These are phyloP conservation scores for Drosophila bocqueti DNA, from an alignment of 1,140 invertebrate genomes.

Conservation along the genomic window DNA sequence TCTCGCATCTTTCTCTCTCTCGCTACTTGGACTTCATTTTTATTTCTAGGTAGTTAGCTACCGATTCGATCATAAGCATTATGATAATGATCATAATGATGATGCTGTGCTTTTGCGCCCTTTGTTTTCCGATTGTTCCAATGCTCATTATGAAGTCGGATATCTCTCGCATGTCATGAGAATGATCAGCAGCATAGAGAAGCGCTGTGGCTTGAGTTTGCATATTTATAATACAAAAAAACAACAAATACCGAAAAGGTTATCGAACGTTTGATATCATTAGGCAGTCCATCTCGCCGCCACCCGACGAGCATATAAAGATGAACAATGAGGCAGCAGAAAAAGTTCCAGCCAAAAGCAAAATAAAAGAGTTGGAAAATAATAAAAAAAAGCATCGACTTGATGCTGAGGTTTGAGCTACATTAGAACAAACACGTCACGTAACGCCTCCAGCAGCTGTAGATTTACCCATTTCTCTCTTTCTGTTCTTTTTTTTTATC, in stretches of 20 bases:
- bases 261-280: constrained; percentile 85
- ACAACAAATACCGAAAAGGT: constrained; percentile 75
- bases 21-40: constrained; percentile 2
- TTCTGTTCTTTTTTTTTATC: neutral
- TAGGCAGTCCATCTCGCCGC: constrained; percentile 63
- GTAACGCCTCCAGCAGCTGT: constrained; percentile 63
- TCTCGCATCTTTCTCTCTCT: constrained; percentile 14
- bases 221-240: constrained; percentile 58
- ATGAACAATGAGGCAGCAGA: constrained; percentile 79
- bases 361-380: constrained; percentile 21
- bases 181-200: constrained; percentile 45
- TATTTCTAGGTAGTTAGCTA: constrained; percentile 65
- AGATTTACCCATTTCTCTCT: constrained; percentile 15
- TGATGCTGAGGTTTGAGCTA: constrained; percentile 46
- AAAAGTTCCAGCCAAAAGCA: constrained; percentile 28
- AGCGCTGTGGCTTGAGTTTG: constrained; percentile 57
- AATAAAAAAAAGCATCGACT: constrained; percentile 26
- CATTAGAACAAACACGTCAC: constrained; percentile 71
- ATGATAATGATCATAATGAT: constrained; percentile 54
- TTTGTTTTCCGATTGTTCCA: constrained; percentile 53
- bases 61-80: constrained; percentile 58
- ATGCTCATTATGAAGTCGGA: constrained; percentile 32
- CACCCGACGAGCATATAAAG: constrained; percentile 50
- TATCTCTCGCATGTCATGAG: constrained; percentile 40
- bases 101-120: constrained; percentile 65